Conservation (phyloP, 2,888 invertebrate genomes). For the Sceliomorpha sp. region DNA sequence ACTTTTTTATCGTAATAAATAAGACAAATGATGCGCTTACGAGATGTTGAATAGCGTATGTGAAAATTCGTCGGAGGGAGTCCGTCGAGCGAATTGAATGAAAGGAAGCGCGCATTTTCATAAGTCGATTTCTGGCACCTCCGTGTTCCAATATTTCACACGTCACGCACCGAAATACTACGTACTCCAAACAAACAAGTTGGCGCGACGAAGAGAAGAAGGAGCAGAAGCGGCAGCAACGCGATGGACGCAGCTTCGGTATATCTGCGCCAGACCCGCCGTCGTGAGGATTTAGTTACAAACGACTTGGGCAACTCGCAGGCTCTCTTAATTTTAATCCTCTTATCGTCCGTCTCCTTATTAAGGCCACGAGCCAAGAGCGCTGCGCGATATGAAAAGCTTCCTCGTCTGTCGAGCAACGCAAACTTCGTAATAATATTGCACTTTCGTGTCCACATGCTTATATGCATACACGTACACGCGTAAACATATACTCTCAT, state of each 20-base stretch:
- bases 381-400: conserved; percentile 44
- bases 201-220: neutral
- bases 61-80: too few relatives aligned
- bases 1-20: too few relatives aligned
- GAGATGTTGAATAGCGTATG: conserved; percentile 7
- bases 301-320: conserved; percentile 29
- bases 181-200: neutral
- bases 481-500: neutral
- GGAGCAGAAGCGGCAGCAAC: too few relatives aligned
- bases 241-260: conserved; percentile 17
- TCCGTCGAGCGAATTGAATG: too few relatives aligned
- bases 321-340: conserved; percentile 68
- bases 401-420: conserved; percentile 42
- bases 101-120: too few relatives aligned
- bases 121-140: too few relatives aligned
- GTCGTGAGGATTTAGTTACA: conserved; percentile 58
- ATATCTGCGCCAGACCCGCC: conserved; percentile 55
- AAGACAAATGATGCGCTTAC: too few relatives aligned
- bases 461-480: neutral
- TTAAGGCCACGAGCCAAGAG: conserved; percentile 43
- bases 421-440: conserved; percentile 22
- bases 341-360: conserved; percentile 63
- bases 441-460: neutral
- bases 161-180: too few relatives aligned
- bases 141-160: too few relatives aligned